Evolutionary conservation across 2,888 invertebrate genomes (phyloP).

Genomic region (Itoplectis maculator): DNA sequence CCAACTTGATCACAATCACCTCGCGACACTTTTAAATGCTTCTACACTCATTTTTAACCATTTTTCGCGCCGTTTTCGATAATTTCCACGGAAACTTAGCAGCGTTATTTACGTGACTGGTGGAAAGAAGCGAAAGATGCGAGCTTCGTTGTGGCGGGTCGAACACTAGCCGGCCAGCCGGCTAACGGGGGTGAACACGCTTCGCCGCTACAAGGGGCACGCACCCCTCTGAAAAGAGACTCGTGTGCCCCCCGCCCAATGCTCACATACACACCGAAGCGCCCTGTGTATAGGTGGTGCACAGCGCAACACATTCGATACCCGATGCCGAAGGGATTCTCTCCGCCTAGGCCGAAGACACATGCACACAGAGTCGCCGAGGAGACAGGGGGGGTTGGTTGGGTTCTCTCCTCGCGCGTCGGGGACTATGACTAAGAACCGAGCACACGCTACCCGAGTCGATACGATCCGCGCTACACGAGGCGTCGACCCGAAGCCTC

Average conservation of each 20-base stretch:
- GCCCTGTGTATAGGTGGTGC: slow-evolving; percentile 14
- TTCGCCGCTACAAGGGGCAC: slow-evolving; percentile 78
- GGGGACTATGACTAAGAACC: slow-evolving; percentile 77
- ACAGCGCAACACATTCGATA: slow-evolving; percentile 74
- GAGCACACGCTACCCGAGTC: slow-evolving; percentile 74
- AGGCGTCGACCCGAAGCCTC: slow-evolving; percentile 13
- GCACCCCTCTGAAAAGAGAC: slow-evolving; percentile 77
- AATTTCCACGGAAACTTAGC: slow-evolving; percentile 10
- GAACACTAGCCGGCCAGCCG: slow-evolving; percentile 77
- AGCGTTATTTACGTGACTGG: slow-evolving; percentile 51
- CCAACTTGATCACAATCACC: neutral
- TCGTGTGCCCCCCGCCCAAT: slow-evolving; percentile 63
- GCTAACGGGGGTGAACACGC: slow-evolving; percentile 66
- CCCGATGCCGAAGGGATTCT: slow-evolving; percentile 77
- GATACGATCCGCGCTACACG: slow-evolving; percentile 55
- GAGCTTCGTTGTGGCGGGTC: slow-evolving; percentile 71
- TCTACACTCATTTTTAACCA: neutral
- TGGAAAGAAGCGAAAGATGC: slow-evolving; percentile 63
- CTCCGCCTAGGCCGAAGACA: slow-evolving; percentile 56
- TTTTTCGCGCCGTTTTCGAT: neutral
- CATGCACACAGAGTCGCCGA: slow-evolving; percentile 4
- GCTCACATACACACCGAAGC: slow-evolving; percentile 2
- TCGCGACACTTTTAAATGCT: neutral
- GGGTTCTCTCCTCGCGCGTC: slow-evolving; percentile 62
- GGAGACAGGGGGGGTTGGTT: slow-evolving; percentile 46